These are phyloP conservation scores for Odontamblyopus rebecca DNA, from an alignment of 2,797 vertebrate species.

Conservation along the genomic window DNA sequence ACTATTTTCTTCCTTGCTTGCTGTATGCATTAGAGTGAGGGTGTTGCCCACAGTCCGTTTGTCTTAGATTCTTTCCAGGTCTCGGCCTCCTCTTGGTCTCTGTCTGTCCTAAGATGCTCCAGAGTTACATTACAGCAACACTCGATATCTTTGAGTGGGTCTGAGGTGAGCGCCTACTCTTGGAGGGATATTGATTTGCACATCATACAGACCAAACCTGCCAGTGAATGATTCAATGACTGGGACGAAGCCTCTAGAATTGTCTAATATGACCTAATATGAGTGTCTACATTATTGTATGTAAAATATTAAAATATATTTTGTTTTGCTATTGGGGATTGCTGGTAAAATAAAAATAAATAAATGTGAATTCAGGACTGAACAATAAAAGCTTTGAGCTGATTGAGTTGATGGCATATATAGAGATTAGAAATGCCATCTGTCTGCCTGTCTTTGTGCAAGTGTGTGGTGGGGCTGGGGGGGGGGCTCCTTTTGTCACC, in stretches of 20 bases:
- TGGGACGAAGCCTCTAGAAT: constrained; percentile 53
- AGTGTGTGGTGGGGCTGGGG: background rate
- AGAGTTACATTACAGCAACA: constrained; percentile 42
- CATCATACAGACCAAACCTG: constrained; percentile 57
- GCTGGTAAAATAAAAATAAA: background rate
- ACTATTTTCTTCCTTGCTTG: too few relatives aligned
- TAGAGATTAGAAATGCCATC: constrained; percentile 7
- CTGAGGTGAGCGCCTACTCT: constrained; percentile 15
- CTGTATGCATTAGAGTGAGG: too few relatives aligned
- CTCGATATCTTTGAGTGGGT: too few relatives aligned
- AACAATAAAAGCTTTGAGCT: background rate
- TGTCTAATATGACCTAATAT: constrained; percentile 29
- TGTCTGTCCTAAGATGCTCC: constrained; percentile 42
- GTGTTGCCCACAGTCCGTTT: too few relatives aligned
- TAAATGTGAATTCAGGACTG: background rate
- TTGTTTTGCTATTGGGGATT: background rate
- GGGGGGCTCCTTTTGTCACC: constrained; percentile 61
- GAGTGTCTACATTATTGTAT: constrained; percentile 34
- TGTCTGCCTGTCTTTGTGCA: constrained; percentile 8
- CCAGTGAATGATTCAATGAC: constrained; percentile 39
- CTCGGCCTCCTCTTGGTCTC: constrained; percentile 37
- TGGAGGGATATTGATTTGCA: constrained; percentile 58
- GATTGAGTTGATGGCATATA: background rate
- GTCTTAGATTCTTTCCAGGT: background rate
- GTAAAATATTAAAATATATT: background rate